Evolutionary conservation across 2,113 vertebrate species (phyloP).

Genomic region (Pavo muticus): DNA sequence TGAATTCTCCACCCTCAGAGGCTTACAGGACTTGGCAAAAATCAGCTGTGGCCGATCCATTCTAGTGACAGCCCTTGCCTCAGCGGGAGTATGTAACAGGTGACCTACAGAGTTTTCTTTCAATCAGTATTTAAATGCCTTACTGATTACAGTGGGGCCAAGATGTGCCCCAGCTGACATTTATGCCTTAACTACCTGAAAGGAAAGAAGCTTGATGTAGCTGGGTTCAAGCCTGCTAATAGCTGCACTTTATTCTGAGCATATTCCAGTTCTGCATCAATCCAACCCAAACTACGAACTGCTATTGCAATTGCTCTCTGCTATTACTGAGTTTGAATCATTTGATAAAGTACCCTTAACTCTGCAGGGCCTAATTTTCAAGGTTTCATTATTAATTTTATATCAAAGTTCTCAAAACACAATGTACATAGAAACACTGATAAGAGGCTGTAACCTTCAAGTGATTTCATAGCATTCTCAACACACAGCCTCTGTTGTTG

Average conservation of each 20-base stretch:
- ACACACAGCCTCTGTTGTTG: neutral
- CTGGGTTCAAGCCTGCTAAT: neutral
- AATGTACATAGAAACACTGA: neutral
- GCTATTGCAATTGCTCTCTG: neutral
- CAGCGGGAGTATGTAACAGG: neutral
- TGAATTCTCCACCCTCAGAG: neutral
- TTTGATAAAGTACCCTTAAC: conserved; percentile 2
- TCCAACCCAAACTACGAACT: neutral
- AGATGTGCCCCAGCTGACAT: neutral
- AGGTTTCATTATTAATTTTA: neutral
- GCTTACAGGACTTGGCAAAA: neutral
- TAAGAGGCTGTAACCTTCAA: neutral
- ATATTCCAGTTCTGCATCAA: neutral
- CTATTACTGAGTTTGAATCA: neutral
- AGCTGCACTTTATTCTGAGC: neutral
- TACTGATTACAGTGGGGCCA: neutral
- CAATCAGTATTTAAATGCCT: neutral
- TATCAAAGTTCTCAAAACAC: neutral
- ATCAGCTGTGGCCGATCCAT: neutral
- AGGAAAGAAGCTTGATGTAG: neutral
- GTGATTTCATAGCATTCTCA: neutral
- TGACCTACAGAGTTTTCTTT: neutral
- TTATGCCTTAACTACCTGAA: neutral
- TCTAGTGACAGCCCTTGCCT: neutral
- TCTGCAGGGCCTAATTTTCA: neutral